Base-by-base conservation (phyloP, 2,797 vertebrate species). In the Leptoclinus maculatus region DNA sequence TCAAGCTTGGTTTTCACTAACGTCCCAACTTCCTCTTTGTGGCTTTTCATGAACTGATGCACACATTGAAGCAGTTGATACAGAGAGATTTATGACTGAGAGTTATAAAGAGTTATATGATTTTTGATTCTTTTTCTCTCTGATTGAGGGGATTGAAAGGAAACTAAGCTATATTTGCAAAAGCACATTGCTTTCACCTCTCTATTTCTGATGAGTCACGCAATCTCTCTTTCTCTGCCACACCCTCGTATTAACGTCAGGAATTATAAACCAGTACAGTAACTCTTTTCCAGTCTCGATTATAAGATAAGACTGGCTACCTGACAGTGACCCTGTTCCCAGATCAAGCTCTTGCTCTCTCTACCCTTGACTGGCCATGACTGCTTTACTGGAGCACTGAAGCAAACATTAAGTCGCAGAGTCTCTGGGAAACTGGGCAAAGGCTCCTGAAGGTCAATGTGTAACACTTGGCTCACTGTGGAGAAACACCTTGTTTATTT, bases 401-500 rank as follows among this genome's bases (percentile, higher is more conserved):
- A 25, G 47, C 75, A 89, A 84, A 86, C 84, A 51, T 58, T 23
- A 66, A 87, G 88, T 85, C 78, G 25, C 68, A 19, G 79, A 53
- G 76, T 76, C 63, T 85, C 75, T 87, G 84, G 83, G 89, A 88
- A 91, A 87, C 14, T 75, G 64, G 83, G 68, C 57, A n/a, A 90
- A 82, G 82, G 82, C 79, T 84, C 76, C 83, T 88, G 72, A 87
- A 23, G 86, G 88, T 91, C 85, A 76, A 76, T 80, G 78, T 91
- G 87, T 87, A 90, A 91, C 85, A 90, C 87, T 91, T 83, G 88
- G 86, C 85, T 88, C 65, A 32, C 63, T 88, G 87, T 90, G 81
- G 79, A 85, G 88, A 83, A 93, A 89, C 84, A 91, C 79, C 81
- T 78, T 90, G 83, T 93, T 92, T 92, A 82, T 87, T 90, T 81